Base-by-base conservation (phyloP, 2,888 invertebrate genomes). In the Nomada flava region DNA sequence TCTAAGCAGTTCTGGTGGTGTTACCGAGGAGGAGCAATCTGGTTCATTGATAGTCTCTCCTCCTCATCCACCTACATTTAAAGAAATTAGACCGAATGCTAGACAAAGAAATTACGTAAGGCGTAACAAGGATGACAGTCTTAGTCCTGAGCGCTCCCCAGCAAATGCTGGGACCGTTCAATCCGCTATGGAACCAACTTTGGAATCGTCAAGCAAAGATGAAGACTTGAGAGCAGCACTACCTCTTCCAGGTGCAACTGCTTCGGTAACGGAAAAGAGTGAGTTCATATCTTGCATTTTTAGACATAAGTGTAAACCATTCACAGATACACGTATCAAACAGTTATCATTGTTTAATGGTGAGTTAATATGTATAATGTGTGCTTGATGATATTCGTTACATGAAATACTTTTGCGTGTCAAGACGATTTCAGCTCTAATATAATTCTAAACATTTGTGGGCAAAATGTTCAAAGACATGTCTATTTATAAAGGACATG, bases 41-140 rank as follows among this genome's bases (percentile, higher is more conserved):
- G 93, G 93, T 86, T 93, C 93, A 44, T 89, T 93, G 76, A 93
- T 93, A 84, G 93, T 92, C 64, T 91, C 93, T 75, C 92, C 93
- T 83, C 92, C 93, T 80, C 92, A 93, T 86, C 93, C 92, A 72
- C 92, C 93, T 67, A 82, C 92, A 79, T 94, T 94, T 88, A 93
- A 92, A 89, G 93, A 93, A 62, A 91, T 93, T 62, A 90, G 93
- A 65, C 89, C 91, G 50, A 92, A 91, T 64, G 87, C 92, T 65
- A 93, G 93, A 86, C 92, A 95, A 90, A 95, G 96, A 74, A 95
- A 95, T 92, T 96, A 96, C 94, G 95, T 96, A 92, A 94, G 96
- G 76, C 95, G 96, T 76, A 96, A 96, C 92, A 94, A 95, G 85
- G 95, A 95, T 83, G 95, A 94, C 87, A 95, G 95, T 42, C 94